These are phyloP conservation scores for Perithous albicinctus DNA, from an alignment of 2,888 invertebrate species.

Conservation along the genomic window DNA sequence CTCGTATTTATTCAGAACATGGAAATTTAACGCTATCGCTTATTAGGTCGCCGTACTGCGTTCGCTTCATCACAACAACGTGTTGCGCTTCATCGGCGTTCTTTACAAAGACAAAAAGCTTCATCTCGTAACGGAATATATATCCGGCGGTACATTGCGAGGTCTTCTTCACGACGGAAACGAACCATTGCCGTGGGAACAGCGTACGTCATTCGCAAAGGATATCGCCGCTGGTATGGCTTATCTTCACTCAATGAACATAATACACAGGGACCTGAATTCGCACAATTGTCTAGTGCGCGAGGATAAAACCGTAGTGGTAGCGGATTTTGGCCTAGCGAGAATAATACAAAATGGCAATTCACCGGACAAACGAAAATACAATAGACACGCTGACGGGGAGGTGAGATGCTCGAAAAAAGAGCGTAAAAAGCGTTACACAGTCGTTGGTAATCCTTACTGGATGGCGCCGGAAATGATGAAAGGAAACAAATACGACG, in stretches of 20 bases:
- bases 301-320: conserved; percentile 96
- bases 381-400: conserved; percentile 81
- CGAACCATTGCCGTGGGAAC: conserved; percentile 91
- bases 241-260: conserved; percentile 97
- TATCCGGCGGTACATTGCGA: conserved; percentile 95
- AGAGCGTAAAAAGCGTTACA: conserved; percentile 94
- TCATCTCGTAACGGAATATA: conserved; percentile 96
- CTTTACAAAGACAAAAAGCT: conserved; percentile 96
- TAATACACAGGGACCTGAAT: conserved; percentile 97
- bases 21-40: background rate
- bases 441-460: conserved; percentile 98
- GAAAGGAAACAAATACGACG: conserved; percentile 97
- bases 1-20: background rate
- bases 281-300: conserved; percentile 97
- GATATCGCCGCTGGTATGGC: conserved; percentile 98
- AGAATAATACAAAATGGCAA: conserved; percentile 89
- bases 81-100: conserved; percentile 96
- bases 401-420: conserved; percentile 87
- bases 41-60: conserved; percentile 94
- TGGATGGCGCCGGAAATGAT: conserved; percentile 99
- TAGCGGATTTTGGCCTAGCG: conserved; percentile 98
- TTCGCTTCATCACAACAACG: conserved; percentile 95
- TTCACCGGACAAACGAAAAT: conserved; percentile 82
- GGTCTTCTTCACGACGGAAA: conserved; percentile 92
- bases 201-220: conserved; percentile 93